phyloP scores from a whole-genome alignment of 1,140 invertebrate species.

The Brachionus asplanchnoidis region DNA sequence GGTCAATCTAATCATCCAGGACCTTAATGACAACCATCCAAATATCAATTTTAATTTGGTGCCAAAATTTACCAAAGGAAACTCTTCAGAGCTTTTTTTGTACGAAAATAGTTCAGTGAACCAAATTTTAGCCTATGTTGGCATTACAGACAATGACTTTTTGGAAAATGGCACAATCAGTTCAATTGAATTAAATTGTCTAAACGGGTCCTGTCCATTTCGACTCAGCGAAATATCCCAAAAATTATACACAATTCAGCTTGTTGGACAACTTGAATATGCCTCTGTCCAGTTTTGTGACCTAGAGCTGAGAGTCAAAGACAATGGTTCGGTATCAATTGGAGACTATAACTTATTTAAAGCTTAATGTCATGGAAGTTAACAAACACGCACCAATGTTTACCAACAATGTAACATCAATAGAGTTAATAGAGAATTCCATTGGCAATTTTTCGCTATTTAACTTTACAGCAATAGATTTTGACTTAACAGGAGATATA shows the following conservation, averaged over 20 bases:
- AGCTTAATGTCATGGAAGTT: background rate
- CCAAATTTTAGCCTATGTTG: conserved; percentile 30
- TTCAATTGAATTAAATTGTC: background rate
- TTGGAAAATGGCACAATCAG: conserved; percentile 24
- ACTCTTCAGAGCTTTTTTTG: background rate
- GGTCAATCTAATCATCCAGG: background rate
- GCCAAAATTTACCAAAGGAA: background rate
- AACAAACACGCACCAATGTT: background rate
- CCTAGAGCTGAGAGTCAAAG: background rate
- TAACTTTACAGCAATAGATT: background rate
- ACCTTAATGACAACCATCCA: conserved; percentile 17
- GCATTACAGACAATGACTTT: background rate
- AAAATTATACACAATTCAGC: conserved; percentile 4
- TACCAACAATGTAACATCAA: background rate
- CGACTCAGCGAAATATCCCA: background rate
- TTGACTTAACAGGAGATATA: background rate
- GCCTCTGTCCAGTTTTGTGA: background rate
- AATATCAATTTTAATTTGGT: background rate
- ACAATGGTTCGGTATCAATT: conserved; percentile 11
- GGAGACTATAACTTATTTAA: background rate
- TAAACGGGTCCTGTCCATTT: background rate
- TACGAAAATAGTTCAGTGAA: background rate
- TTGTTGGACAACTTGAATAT: background rate
- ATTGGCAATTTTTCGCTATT: background rate
- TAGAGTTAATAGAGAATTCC: background rate